Evolutionary conservation across 2,113 vertebrate genomes (phyloP).

Genomic region (Tychaedon coryphoeus): DNA sequence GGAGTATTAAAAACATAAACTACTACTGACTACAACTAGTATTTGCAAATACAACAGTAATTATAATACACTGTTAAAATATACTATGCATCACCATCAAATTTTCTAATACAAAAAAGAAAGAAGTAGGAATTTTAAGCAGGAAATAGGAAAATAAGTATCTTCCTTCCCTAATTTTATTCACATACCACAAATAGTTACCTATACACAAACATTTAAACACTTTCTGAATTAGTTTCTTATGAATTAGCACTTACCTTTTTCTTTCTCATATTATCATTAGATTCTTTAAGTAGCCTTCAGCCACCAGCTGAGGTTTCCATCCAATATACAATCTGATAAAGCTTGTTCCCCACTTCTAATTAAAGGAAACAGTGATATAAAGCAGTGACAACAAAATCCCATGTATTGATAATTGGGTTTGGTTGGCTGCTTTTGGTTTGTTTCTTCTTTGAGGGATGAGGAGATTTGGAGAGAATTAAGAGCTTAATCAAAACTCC

Average conservation of each 20-base stretch:
- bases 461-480: neutral
- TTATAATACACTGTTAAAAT: neutral
- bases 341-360: slow-evolving; percentile 1
- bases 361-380: slow-evolving; percentile 1
- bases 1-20: neutral
- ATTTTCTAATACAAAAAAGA: neutral
- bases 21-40: neutral
- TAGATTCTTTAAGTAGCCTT: slow-evolving; percentile 26
- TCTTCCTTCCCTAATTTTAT: neutral
- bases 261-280: slow-evolving; percentile 23
- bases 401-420: neutral
- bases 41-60: neutral
- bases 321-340: slow-evolving; percentile 27
- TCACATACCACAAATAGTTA: neutral
- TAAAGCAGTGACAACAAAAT: slow-evolving; percentile 17
- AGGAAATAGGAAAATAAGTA: neutral
- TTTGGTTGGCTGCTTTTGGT: neutral
- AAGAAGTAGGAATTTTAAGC: neutral
- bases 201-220: neutral
- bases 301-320: slow-evolving; percentile 37
- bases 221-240: neutral
- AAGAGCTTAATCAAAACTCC: neutral
- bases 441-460: neutral
- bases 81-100: neutral
- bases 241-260: slow-evolving; percentile 59